Evolutionary conservation across 23 tunicate genomes (phyloP).

Genomic region (Phallusia fumigata): DNA sequence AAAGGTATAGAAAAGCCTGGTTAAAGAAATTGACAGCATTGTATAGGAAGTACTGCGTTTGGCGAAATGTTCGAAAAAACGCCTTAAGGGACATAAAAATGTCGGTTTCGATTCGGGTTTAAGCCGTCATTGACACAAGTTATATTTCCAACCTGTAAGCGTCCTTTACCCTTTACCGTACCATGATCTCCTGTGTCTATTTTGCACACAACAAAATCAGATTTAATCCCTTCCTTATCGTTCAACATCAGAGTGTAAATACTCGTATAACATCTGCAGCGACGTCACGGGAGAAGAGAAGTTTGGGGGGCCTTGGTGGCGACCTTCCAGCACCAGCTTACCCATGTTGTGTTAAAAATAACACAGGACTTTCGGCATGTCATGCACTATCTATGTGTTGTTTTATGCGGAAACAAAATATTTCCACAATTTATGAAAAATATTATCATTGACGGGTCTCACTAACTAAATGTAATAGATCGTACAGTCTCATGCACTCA

Average conservation of each 20-base stretch:
- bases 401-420: too few species aligned
- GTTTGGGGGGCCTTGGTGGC: constrained; percentile 59
- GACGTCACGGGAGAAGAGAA: constrained; percentile 80
- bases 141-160: too few species aligned
- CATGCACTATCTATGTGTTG: constrained; percentile 23
- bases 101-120: too few species aligned
- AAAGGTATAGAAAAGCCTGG: too few species aligned
- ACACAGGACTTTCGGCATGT: constrained; percentile 71
- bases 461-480: too few species aligned
- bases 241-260: constrained; percentile 84
- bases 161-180: too few species aligned
- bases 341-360: constrained; percentile 73
- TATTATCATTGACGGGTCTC: background rate
- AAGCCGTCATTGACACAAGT: too few species aligned
- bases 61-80: too few species aligned
- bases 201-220: constrained; percentile 74
- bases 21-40: too few species aligned
- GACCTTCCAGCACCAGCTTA: constrained; percentile 69
- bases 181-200: constrained; percentile 2
- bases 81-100: too few species aligned
- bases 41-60: too few species aligned
- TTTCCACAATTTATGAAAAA: too few species aligned
- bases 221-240: constrained; percentile 63
- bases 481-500: constrained; percentile 29
- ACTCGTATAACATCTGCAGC: constrained; percentile 28